These are phyloP conservation scores for Simalia tracyae DNA, from an alignment of 2,797 vertebrate species.

Conservation along the genomic window DNA sequence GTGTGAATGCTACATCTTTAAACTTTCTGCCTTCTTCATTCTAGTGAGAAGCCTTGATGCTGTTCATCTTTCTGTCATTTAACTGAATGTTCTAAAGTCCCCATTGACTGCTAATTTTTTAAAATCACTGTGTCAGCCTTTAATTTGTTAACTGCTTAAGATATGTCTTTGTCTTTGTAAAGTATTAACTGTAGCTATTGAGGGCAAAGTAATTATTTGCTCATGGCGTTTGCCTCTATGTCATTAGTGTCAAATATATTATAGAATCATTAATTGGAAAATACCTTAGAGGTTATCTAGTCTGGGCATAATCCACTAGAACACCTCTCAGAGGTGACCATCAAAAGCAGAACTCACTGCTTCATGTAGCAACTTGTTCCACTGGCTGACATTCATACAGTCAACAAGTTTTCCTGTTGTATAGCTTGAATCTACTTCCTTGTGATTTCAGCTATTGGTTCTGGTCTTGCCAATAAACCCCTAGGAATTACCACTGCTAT, in stretches of 20 bases:
- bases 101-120: background rate
- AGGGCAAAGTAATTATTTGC: background rate
- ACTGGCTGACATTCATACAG: background rate
- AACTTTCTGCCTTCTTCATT: background rate
- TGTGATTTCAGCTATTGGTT: background rate
- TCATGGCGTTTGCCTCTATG: background rate
- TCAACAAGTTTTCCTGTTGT: background rate
- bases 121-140: background rate
- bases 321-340: background rate
- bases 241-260: background rate
- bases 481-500: background rate
- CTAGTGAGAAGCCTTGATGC: background rate
- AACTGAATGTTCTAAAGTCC: background rate
- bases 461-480: background rate
- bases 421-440: background rate
- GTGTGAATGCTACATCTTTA: background rate
- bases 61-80: background rate
- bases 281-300: background rate
- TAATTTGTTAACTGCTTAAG: background rate
- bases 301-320: background rate
- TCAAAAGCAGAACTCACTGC: background rate
- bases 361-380: background rate
- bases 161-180: background rate
- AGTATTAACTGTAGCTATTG: background rate
- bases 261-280: background rate